Evolutionary conservation across 2,888 invertebrate genomes (phyloP), one percentile per base, ranked within the genome.

Genomic region (Drosophila emarginata): DNA sequence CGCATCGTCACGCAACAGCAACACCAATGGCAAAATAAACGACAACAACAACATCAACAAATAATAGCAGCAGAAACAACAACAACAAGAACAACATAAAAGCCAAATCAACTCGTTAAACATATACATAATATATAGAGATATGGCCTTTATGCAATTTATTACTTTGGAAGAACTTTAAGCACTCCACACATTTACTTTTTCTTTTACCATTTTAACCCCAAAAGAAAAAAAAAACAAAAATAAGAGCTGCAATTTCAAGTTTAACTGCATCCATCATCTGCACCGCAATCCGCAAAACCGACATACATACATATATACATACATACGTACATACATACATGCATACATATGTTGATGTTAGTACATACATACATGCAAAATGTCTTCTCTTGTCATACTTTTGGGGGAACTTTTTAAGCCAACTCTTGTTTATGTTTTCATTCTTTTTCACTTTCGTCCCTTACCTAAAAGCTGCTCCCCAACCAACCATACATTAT

Each of bases 371-470:
- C 26, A 28, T 28, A 53, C 26, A 53, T 26, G 23, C n/a, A 40
- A 40, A 40, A 37, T 37, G 39, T 61, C 54, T 56, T 56, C 61
- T 54, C 9, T 26, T n/a, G 15, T 36, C 36, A 36, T 45, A 60
- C 61, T 72, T 37, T 37, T 56, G n/a, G 21, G 21, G n/a, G 12
- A 56, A 61, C 60, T 58, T 81, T 81, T 70, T 63, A 72, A 79
- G 75, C 67, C 64, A 78, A 87, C 66, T 70, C 74, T 61, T 75
- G 82, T 87, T 87, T 84, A 70, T 72, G 74, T 26, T 26, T 56
- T 54, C 36, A 32, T 57, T 18, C 14, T 18, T 53, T n/a, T 14
- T 11, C 60, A 39, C 51, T 62, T 53, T 18, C 26, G 32, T 11
- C 7, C 3, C 23, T 23, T 28, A 58, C 45, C 45, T 11, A 45